phyloP scores from a whole-genome alignment of 2,797 vertebrate genomes.

The Prunella strophiata region DNA sequence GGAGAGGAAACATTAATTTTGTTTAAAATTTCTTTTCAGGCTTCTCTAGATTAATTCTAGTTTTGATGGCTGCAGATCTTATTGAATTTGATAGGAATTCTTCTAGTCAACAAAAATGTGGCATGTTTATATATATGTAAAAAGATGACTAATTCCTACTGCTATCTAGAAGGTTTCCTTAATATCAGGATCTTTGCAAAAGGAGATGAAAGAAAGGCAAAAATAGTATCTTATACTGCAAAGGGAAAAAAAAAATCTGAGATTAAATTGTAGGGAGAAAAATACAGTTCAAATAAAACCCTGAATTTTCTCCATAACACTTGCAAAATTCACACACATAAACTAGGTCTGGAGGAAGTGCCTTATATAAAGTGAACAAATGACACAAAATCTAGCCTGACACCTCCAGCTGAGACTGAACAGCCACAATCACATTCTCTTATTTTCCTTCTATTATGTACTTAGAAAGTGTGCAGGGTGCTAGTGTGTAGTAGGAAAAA shows the following conservation, averaged over 20 bases:
- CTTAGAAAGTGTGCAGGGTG: neutral
- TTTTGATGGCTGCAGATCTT: neutral
- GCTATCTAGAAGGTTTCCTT: neutral
- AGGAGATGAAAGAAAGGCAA: neutral
- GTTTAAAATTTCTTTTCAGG: neutral
- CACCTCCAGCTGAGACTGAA: slow-evolving; percentile 2
- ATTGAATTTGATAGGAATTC: neutral
- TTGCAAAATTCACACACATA: neutral
- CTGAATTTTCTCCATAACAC: neutral
- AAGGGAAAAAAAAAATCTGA: neutral
- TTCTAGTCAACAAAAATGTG: neutral
- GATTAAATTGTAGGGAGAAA: neutral
- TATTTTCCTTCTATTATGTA: neutral
- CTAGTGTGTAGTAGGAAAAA: neutral
- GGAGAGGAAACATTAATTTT: neutral
- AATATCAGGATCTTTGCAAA: neutral
- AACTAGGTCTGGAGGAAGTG: neutral
- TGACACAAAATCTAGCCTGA: neutral
- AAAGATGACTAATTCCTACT: neutral
- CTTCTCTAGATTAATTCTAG: neutral
- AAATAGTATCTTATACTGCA: neutral
- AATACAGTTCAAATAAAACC: neutral
- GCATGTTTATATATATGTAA: neutral
- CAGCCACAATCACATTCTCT: neutral
- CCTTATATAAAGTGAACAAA: neutral